Evolutionary conservation across 2,113 vertebrate species (phyloP).

Genomic region (Bubo bubo): DNA sequence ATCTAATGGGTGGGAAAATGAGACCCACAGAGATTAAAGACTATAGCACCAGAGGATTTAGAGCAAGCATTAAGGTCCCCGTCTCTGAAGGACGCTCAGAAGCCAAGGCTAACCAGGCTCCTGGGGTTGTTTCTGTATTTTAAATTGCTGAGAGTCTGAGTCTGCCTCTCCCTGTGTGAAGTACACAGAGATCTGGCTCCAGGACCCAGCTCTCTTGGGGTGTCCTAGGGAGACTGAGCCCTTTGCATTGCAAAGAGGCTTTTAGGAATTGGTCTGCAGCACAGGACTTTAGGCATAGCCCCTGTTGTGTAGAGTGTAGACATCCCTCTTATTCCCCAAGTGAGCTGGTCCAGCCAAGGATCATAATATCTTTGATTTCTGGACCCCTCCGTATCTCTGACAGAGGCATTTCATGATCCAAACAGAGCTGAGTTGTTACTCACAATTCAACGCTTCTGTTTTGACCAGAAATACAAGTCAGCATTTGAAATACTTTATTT

Average conservation of each 20-base stretch:
- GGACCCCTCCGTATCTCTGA: background rate
- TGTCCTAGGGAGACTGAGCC: background rate
- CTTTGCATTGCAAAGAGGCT: background rate
- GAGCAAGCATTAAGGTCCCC: background rate
- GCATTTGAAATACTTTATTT: background rate
- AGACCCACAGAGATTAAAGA: conserved; percentile 24
- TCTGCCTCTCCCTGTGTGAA: background rate
- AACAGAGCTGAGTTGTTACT: background rate
- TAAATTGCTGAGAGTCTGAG: background rate
- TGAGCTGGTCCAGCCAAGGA: fast-evolving
- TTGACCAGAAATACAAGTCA: background rate
- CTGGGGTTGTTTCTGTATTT: background rate
- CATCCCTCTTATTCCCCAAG: background rate
- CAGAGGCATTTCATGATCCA: background rate
- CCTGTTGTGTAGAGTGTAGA: background rate
- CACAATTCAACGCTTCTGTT: background rate
- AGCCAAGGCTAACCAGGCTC: background rate
- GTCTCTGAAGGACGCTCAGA: background rate
- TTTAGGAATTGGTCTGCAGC: background rate
- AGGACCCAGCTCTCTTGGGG: background rate
- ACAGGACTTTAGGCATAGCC: background rate
- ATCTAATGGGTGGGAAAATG: background rate
- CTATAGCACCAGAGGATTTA: background rate
- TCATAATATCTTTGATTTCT: background rate
- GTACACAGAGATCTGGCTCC: background rate